phyloP scores from a whole-genome alignment of 2,797 vertebrate genomes.

The Brachyrhaphis roseni region DNA sequence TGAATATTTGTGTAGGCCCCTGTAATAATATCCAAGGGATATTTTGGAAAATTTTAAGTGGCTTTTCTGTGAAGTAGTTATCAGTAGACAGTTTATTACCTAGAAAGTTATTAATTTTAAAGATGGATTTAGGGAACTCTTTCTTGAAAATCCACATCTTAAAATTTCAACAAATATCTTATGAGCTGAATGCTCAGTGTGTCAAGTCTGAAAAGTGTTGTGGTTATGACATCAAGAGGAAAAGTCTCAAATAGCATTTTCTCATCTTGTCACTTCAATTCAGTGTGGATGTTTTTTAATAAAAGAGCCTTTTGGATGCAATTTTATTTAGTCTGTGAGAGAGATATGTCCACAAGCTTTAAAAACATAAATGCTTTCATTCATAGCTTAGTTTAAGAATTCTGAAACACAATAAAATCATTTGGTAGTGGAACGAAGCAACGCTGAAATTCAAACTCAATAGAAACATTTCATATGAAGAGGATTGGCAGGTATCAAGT shows the following conservation, averaged over 20 bases:
- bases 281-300: not conserved
- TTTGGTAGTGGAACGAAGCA: not conserved
- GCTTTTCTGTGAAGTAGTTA: not conserved
- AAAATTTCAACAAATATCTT: not conserved
- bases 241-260: constrained; percentile 6
- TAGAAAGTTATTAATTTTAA: not conserved
- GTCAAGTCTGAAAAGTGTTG: not conserved
- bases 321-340: not conserved
- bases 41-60: not conserved
- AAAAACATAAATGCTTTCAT: not conserved
- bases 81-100: not conserved
- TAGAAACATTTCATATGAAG: not conserved
- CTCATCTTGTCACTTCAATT: not conserved
- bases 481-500: not conserved
- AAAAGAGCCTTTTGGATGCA: not conserved
- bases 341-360: not conserved
- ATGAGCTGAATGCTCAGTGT: not conserved
- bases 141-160: not conserved
- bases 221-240: not conserved
- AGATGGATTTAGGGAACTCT: not conserved
- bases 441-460: constrained; percentile 1
- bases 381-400: not conserved
- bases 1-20: not conserved
- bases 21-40: not conserved
- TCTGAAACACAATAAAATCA: not conserved